Evolutionary conservation across 1,140 invertebrate genomes (phyloP), one percentile per base, ranked within the genome.

Genomic region (Drosophila repleta): DNA sequence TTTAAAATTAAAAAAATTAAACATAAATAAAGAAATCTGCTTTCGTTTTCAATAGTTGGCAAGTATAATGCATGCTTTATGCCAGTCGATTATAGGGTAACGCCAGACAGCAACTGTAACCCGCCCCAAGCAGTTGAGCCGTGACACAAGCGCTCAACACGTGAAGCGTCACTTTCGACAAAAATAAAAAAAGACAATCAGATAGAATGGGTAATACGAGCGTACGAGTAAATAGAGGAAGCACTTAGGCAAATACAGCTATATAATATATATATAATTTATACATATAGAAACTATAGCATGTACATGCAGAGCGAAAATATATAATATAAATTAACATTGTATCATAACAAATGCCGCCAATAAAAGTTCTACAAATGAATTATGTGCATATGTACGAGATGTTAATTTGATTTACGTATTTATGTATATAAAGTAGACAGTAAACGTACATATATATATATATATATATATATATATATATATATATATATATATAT

Each of bases 121-220:
- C 32, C 32, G 11, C 20, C 20, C 29, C 2, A 49, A 64, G 24
- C 35, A 52, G 61, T 68, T 76, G 63, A 73, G 49, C 74, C 35
- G 56, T 53, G 41, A 64, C 74, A 52, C 61, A 35, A 60, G 51
- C 35, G 68, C 53, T 71, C 41, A 45, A 76, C 73, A 76, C 56
- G 69, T 76, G 62, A 75, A 72, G 74, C 63, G 74, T 60, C 58
- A 52, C 62, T 73, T 73, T 76, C 57, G 57, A 62, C 72, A 72
- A 62, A 35, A 35, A 35, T 67, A 72, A 62, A 35, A 29, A 29
- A 29, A 29, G 6, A 35, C 62, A 66, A 66, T 75, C 58, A 52
- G 20, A 64, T 32, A 57, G 58, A 55, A 53, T 60, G 55, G 35
- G 58, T 64, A 64, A 65, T 65, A 60, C 55, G 37, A 58, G 46